phyloP scores from a whole-genome alignment of 2,113 vertebrate genomes.

The Callospermophilus lateralis region DNA sequence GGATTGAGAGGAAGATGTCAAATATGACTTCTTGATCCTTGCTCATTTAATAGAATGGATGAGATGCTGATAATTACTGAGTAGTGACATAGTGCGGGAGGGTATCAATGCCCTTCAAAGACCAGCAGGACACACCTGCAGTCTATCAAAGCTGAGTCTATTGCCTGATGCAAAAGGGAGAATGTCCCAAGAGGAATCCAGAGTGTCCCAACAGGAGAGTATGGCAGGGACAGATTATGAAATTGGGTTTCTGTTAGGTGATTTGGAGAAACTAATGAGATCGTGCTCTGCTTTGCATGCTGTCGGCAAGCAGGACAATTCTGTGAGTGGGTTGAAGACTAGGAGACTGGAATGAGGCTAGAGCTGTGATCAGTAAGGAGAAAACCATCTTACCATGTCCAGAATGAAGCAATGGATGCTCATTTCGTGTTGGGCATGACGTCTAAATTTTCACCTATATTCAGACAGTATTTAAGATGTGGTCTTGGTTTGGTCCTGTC shows the following conservation, averaged over 20 bases:
- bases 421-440: neutral
- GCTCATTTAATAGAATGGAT: neutral
- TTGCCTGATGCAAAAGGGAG: neutral
- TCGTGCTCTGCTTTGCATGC: neutral
- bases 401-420: neutral
- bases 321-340: neutral
- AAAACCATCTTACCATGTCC: neutral
- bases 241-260: neutral
- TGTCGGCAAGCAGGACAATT: neutral
- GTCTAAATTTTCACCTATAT: neutral
- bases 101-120: neutral
- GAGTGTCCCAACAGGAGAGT: neutral
- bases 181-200: rapidly evolving
- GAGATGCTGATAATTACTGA: neutral
- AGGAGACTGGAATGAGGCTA: neutral
- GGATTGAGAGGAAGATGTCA: neutral
- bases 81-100: neutral
- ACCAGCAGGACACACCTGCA: neutral
- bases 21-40: neutral
- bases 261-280: neutral
- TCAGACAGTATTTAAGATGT: neutral
- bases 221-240: neutral
- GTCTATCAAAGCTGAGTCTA: too few relatives aligned
- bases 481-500: neutral
- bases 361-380: neutral